Evolutionary conservation across 2,797 vertebrate genomes (phyloP).

Genomic region (Lycodopsis pacificus): DNA sequence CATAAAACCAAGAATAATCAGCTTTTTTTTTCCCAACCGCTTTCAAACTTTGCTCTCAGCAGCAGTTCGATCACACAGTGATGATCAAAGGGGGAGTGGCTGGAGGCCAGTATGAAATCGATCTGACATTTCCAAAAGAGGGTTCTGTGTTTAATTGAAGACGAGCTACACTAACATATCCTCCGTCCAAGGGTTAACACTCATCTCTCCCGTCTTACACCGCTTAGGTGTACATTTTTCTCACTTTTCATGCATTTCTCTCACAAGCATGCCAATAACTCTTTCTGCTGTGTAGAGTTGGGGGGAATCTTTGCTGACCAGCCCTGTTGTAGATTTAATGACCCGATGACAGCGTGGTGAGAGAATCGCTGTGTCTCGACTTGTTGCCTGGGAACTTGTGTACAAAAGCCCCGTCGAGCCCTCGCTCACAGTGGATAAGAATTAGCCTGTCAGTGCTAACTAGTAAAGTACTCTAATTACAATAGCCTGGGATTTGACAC

Average conservation of each 20-base stretch:
- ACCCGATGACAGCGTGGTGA: neutral
- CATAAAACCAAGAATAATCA: neutral
- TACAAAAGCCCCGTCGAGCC: neutral
- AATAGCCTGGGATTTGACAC: conserved; percentile 1
- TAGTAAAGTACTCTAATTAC: conserved; percentile 26
- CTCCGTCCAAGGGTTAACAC: conserved; percentile 11
- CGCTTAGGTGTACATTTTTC: neutral
- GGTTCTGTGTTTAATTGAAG: conserved; percentile 38
- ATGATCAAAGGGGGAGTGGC: conserved; percentile 15
- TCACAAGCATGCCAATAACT: conserved; percentile 3
- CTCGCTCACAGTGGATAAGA: neutral
- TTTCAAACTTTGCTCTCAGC: neutral
- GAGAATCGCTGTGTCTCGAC: conserved; percentile 6
- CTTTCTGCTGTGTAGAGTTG: neutral
- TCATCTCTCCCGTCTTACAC: neutral
- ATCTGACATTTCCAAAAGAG: conserved; percentile 44
- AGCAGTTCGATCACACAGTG: conserved; percentile 12
- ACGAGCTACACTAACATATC: conserved; percentile 3
- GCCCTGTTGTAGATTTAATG: conserved; percentile 16
- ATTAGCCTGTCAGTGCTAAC: conserved; percentile 15
- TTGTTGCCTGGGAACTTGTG: neutral
- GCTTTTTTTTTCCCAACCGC: neutral
- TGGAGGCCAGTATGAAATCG: conserved; percentile 24
- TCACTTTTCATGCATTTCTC: neutral
- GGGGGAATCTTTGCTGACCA: neutral